Evolutionary conservation across 1,140 invertebrate species (phyloP), one percentile per base, ranked within the genome.

Genomic region (Babylonia areolata): DNA sequence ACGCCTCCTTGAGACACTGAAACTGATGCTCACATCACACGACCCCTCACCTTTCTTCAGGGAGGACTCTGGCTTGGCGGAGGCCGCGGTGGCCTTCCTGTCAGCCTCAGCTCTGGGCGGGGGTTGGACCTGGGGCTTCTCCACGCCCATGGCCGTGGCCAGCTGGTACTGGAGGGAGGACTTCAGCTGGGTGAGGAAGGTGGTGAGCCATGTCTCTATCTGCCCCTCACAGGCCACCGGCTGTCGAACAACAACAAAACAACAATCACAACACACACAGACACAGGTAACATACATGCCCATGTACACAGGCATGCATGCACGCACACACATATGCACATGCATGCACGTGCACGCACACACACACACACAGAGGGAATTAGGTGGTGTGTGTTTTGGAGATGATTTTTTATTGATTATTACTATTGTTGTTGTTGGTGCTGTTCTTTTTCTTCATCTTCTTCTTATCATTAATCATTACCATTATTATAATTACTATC

Each of bases 131-230:
- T 42, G 64, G 0, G 90, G 90, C 87, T 92, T 91, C 87, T 93
- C 92, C 28, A 85, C 77, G 33, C 91, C 92, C 87, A 93, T 88
- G 40, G 92, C 92, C 42, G 91, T 88, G 2, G 91, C 89, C 83
- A 93, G 86, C 88, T 94, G 93, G 33, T 87, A 88, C 86, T 93
- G 92, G 35, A 94, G 87, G 23, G 91, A 87, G 58, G 85, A 46
- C 84, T 92, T 93, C 5, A 94, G 39, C 80, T 91, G 89, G 39
- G 85, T 87, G 6, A 93, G 83, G 73, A 93, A 90, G 58, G 71
- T 85, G n/a, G 88, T 89, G 78, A 93, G 87, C 93, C 93, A 93
- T 37, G 89, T 90, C 85, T 94, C 93, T 64, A 94, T 92, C 83
- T 92, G 90, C 86, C 93, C 93, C 51, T 94, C 93, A 90, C 93